Conservation (phyloP, 2,888 invertebrate species). For the Branchellion lobata region DNA sequence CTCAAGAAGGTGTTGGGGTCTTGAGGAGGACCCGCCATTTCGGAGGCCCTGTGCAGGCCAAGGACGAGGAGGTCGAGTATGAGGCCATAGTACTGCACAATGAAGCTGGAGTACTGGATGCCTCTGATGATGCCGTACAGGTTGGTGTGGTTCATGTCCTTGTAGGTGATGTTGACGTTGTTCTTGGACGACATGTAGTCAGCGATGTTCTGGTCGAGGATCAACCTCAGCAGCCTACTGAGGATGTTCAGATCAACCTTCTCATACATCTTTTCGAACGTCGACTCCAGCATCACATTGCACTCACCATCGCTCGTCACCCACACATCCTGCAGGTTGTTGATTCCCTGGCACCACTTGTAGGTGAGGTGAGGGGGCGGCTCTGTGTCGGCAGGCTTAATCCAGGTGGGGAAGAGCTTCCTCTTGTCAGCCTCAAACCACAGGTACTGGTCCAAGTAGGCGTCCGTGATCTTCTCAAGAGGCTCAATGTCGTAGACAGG, state of each 20-base stretch:
- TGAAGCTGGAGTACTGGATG: constrained; percentile 98
- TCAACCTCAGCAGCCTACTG: constrained; percentile 88
- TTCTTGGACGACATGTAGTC: constrained; percentile 99
- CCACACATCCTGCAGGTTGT: constrained; percentile 90
- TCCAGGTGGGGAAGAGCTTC: constrained; percentile 94
- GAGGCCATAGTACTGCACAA: constrained; percentile 96
- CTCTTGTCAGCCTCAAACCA: constrained; percentile 98
- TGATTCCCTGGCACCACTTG: constrained; percentile 98
- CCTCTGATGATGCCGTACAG: constrained; percentile 97
- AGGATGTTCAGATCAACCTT: constrained; percentile 97
- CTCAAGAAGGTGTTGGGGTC: constrained; percentile 98
- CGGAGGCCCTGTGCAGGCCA: constrained; percentile 91
- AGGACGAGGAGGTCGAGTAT: constrained; percentile 94
- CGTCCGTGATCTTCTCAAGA: constrained; percentile 97
- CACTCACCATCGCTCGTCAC: constrained; percentile 98
- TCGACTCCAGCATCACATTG: constrained; percentile 92
- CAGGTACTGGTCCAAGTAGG: constrained; percentile 96
- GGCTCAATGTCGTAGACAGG: constrained; percentile 99
- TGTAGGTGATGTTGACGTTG: constrained; percentile 99
- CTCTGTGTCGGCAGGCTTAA: constrained; percentile 97
- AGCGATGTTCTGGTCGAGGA: constrained; percentile 99
- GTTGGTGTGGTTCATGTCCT: constrained; percentile 99
- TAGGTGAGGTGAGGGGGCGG: constrained; percentile 79
- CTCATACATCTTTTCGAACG: constrained; percentile 97
- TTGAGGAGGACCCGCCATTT: constrained; percentile 99